Percentiles rank a stretch among this genome's conserved stretches.
These are phyloP conservation scores for Dendrolimus punctatus DNA, from an alignment of 1,140 invertebrate species.

Conservation along the genomic window DNA sequence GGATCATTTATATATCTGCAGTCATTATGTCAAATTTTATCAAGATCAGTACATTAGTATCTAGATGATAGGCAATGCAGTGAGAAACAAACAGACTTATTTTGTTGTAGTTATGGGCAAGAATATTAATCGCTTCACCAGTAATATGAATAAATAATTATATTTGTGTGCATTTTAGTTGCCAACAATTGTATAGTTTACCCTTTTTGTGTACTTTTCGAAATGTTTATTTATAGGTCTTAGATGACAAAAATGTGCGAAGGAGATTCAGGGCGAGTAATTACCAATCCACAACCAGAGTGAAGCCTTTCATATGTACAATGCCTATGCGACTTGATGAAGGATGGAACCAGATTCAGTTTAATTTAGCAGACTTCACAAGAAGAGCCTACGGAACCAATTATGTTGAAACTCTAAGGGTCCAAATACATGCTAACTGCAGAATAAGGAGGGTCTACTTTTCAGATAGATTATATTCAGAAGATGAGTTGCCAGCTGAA, in stretches of 20 bases:
- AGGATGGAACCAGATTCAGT: slow-evolving; percentile 98
- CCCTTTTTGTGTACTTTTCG: slow-evolving; percentile 11
- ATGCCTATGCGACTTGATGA: slow-evolving; percentile 99
- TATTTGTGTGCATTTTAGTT: too few relatives aligned
- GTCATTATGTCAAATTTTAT: too few relatives aligned
- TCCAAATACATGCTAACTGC: slow-evolving; percentile 99
- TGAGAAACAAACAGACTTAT: too few relatives aligned
- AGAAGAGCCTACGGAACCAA: slow-evolving; percentile 98
- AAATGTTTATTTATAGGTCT: slow-evolving; percentile 77
- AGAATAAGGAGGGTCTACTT: slow-evolving; percentile 98
- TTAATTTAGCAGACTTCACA: slow-evolving; percentile 99
- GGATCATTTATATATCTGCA: too few relatives aligned
- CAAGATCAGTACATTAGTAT: too few relatives aligned
- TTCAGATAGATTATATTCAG: slow-evolving; percentile 97
- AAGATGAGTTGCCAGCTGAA: slow-evolving; percentile 99
- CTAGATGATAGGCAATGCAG: too few relatives aligned
- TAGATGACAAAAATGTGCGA: slow-evolving; percentile 98
- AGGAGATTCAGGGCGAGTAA: slow-evolving; percentile 97
- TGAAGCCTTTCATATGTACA: slow-evolving; percentile 99
- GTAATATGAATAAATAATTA: too few relatives aligned
- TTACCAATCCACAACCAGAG: slow-evolving; percentile 97
- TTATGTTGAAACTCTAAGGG: slow-evolving; percentile 98
- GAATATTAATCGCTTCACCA: too few relatives aligned
- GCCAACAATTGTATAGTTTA: too few relatives aligned
- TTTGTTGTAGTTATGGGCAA: too few relatives aligned